These are phyloP conservation scores for Nettapus auritus DNA, from an alignment of 2,113 vertebrate genomes.

Conservation along the genomic window DNA sequence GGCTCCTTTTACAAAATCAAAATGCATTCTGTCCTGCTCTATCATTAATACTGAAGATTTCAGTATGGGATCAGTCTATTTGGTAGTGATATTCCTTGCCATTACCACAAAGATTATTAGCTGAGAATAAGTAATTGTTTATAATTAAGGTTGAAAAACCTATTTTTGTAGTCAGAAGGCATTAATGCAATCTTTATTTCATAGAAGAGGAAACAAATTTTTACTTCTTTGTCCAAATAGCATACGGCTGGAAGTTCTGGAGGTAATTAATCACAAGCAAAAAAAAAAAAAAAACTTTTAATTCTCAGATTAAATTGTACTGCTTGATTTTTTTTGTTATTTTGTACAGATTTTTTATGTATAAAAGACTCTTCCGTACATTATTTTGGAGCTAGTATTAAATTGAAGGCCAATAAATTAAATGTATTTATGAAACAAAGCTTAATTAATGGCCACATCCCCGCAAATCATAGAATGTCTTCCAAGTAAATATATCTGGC, in stretches of 20 bases:
- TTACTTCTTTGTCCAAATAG: neutral
- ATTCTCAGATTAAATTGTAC: neutral
- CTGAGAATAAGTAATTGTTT: neutral
- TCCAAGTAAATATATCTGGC: neutral
- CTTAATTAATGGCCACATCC: neutral
- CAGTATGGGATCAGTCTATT: neutral
- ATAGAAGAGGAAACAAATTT: neutral
- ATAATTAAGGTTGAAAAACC: neutral
- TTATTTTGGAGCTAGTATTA: neutral
- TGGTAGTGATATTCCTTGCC: neutral
- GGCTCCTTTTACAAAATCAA: neutral
- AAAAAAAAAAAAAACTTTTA: neutral
- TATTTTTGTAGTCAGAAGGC: neutral
- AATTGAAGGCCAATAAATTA: neutral
- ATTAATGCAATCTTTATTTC: neutral
- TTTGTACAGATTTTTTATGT: neutral
- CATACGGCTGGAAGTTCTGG: neutral
- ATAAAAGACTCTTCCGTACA: neutral
- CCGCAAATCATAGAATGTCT: neutral
- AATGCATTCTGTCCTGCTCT: neutral
- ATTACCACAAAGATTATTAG: neutral
- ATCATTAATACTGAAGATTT: neutral
- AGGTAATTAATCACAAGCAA: neutral
- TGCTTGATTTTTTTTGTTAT: neutral
- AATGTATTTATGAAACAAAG: neutral